phyloP scores from a whole-genome alignment of 2,113 vertebrate genomes.

The Lagopus muta region DNA sequence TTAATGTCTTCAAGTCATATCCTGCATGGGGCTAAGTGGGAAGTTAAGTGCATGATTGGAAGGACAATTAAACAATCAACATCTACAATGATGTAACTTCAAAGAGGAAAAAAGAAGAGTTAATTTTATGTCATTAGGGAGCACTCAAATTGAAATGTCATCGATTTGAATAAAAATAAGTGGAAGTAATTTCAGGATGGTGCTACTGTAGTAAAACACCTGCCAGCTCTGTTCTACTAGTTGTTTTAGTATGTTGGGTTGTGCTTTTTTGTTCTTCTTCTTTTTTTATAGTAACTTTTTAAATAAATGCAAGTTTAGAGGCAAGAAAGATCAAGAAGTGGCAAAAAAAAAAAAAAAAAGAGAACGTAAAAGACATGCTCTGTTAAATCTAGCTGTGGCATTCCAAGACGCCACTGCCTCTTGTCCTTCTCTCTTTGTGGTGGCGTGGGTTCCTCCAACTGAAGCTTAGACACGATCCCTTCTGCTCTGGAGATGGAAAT shows the following conservation, averaged over 20 bases:
- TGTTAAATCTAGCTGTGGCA: background rate
- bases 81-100: constrained; percentile 61
- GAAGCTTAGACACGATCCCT: background rate
- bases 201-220: constrained; percentile 25
- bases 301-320: background rate
- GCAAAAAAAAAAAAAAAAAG: background rate
- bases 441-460: background rate
- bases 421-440: background rate
- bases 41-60: constrained; percentile 62
- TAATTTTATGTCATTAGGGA: constrained; percentile 60
- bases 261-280: background rate
- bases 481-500: background rate
- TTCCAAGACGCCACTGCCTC: background rate
- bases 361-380: background rate
- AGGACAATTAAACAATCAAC: constrained; percentile 65
- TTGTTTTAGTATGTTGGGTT: background rate
- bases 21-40: constrained; percentile 58
- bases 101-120: constrained; percentile 47
- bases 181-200: constrained; percentile 24
- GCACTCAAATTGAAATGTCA: constrained; percentile 38
- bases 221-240: background rate
- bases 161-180: constrained; percentile 52
- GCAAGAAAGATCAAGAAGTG: background rate
- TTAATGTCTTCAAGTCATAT: constrained; percentile 68
- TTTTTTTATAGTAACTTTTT: background rate